Conservation (phyloP, 2,888 invertebrate genomes). For the Hofmannophila pseudospretella region DNA sequence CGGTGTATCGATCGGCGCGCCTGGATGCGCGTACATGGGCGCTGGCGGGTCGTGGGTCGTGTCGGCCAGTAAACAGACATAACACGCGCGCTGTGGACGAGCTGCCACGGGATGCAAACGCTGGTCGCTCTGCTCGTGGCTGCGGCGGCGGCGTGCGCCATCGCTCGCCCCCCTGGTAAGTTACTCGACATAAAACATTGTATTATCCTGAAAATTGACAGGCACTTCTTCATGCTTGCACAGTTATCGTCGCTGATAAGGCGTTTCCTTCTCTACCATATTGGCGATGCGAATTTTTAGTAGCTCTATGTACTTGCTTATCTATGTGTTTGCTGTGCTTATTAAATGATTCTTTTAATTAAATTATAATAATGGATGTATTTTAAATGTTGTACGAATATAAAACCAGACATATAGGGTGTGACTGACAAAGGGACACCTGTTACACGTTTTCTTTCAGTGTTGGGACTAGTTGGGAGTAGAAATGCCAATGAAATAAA, state of each 20-base stretch:
- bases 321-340: slow-evolving; percentile 3
- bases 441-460: too few relatives aligned
- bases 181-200: slow-evolving; percentile 10
- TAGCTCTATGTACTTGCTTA: too few relatives aligned
- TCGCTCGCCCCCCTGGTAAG: slow-evolving; percentile 52
- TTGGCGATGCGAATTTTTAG: slow-evolving; percentile 15
- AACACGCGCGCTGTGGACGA: slow-evolving; percentile 25
- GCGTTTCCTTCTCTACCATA: slow-evolving; percentile 21
- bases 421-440: too few relatives aligned
- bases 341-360: too few relatives aligned
- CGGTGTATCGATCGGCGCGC: slow-evolving; percentile 70
- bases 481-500: too few relatives aligned
- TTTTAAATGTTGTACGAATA: too few relatives aligned
- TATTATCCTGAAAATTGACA: slow-evolving; percentile 3
- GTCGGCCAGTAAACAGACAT: slow-evolving; percentile 46
- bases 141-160: slow-evolving; percentile 38
- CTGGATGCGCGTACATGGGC: slow-evolving; percentile 41
- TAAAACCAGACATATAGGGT: too few relatives aligned
- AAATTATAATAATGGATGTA: too few relatives aligned
- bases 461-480: too few relatives aligned
- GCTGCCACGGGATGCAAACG: slow-evolving; percentile 43
- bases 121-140: slow-evolving; percentile 34
- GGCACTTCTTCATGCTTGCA: slow-evolving; percentile 9
- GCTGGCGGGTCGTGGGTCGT: slow-evolving; percentile 14
- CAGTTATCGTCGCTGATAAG: slow-evolving; percentile 25